Conservation (phyloP, 1,140 invertebrate species). For the Neotoxoptera formosana region DNA sequence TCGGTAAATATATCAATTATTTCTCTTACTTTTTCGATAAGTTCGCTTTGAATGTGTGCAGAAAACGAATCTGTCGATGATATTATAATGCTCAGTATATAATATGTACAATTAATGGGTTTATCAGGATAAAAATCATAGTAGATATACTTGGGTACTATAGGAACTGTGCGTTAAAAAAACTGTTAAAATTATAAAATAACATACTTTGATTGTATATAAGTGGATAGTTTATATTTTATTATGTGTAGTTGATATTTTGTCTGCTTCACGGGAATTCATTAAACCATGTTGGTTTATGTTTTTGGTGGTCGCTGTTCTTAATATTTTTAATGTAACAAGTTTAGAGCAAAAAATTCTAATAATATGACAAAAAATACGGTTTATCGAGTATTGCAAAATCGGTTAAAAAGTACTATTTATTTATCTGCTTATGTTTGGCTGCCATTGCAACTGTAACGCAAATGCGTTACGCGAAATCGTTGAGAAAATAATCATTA, state of each 20-base stretch:
- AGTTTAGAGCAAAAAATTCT: no score
- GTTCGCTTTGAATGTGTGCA: neutral
- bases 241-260: neutral
- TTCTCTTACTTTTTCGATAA: neutral
- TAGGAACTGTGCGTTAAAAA: no score
- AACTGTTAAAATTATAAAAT: neutral
- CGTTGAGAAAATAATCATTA: no score
- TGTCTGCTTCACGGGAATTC: neutral
- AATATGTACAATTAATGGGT: neutral
- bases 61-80: neutral
- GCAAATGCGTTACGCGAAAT: no score
- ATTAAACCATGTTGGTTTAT: neutral
- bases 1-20: conserved; percentile 25
- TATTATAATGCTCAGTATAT: neutral
- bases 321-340: no score
- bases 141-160: no score
- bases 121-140: neutral
- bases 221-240: neutral
- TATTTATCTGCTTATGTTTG: neutral
- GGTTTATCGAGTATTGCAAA: neutral
- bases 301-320: neutral
- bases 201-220: neutral
- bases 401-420: no score
- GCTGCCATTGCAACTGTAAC: neutral
- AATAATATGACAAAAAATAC: neutral